phyloP scores from a whole-genome alignment of 2,888 invertebrate genomes.

The Caenorhabditis panamensis region DNA sequence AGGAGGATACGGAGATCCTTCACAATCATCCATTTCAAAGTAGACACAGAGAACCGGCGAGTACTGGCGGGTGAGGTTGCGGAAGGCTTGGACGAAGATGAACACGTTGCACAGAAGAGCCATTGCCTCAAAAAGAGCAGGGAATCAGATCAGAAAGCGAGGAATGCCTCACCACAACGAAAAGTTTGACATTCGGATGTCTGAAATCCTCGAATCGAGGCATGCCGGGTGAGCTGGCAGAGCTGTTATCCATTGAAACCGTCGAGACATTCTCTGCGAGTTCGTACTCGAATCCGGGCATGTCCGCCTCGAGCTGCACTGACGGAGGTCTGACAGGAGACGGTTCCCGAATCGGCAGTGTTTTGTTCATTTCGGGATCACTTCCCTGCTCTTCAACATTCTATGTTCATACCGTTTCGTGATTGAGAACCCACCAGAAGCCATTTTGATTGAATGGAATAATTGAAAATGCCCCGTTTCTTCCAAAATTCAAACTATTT shows the following conservation, averaged over 20 bases:
- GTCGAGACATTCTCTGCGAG: constrained; percentile 25
- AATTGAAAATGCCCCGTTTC: not conserved
- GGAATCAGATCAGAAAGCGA: not conserved
- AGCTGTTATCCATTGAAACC: no score
- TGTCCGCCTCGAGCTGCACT: not conserved
- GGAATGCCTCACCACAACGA: constrained; percentile 45
- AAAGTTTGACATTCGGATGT: constrained; percentile 48
- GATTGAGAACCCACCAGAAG: constrained; percentile 4
- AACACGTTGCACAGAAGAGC: constrained; percentile 7
- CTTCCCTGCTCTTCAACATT: constrained; percentile 2
- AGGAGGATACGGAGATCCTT: not conserved
- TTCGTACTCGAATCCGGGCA: constrained; percentile 39
- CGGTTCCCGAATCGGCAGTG: not conserved
- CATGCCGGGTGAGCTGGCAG: not conserved
- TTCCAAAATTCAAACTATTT: not conserved
- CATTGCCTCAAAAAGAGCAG: not conserved
- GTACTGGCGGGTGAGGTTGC: constrained; percentile 11
- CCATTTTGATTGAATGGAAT: constrained; percentile 5
- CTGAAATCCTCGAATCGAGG: constrained; percentile 35
- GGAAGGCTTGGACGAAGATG: constrained; percentile 5
- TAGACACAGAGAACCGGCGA: constrained; percentile 4
- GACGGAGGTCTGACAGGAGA: not conserved
- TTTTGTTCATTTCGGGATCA: constrained; percentile 14
- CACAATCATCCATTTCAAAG: not conserved
- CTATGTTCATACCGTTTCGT: not conserved